Base-by-base conservation (phyloP, 92 coral and sea anemone species). In the Epizoanthus stellaris region DNA sequence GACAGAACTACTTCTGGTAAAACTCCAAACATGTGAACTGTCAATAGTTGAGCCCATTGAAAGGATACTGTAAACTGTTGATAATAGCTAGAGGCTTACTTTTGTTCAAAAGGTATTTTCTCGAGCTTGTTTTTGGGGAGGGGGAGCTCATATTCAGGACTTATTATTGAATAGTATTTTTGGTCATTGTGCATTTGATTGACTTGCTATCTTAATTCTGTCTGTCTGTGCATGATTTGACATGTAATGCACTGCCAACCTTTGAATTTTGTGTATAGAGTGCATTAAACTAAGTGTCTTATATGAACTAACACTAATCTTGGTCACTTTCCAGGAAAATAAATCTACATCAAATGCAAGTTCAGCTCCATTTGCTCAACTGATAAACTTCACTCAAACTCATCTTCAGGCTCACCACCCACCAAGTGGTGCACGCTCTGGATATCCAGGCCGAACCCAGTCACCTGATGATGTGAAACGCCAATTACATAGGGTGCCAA, bases 341-440 rank as follows among this genome's bases (percentile, higher is more conserved):
- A 94, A 94, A 77, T 81, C 91, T 17, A 90, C 92, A 21, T 70
- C 95, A 38, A 93, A 88, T 86, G 92, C 98, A 47, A 92, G 94
- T 77, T 82, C 92, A 6, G 98, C 98, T 14, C 98, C 98, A 23
- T 89, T 94, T 73, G 98, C 98, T 34, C 95, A 90, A 54, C 84
- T 94, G 16, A 79, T 94, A 6, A 86, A 91, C 40, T 94, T 94
- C 70, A 91, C 91, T 2, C 59, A 79, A 12, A 79, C 83, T 45
- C 93, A 92, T 68, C 95, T 92, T 34, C 90, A 92, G 69, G 90
- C 75, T 80, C 91, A 89, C 64, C 95, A 92, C 81, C 87, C 91
- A 62, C 86, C 88, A 39, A 77, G 91, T 25, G 94, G 95, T 1
- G 74, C 84, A 23, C 90, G 88, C 21, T 17, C 88, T 4, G 95